A percentile compares a stretch with the other conserved stretches of the same genome.
Evolutionary conservation across 2,113 vertebrate genomes (phyloP).

Genomic region (Lasiurus cinereus): DNA sequence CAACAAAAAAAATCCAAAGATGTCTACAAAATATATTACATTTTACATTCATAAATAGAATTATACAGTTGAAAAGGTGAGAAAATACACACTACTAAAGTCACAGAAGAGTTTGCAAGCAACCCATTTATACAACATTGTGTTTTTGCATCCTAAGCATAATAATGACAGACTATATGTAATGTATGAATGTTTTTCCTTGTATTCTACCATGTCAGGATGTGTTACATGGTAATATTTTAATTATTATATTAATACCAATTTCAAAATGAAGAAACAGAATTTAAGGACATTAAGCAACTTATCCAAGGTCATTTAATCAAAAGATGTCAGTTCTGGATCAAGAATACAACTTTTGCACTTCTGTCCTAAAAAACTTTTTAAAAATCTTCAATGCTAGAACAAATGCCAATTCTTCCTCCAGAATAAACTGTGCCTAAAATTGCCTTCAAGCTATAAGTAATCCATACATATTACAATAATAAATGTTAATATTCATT

Average conservation of each 20-base stretch:
- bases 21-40: neutral
- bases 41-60: neutral
- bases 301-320: neutral
- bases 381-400: neutral
- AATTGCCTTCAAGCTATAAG: conserved; percentile 46
- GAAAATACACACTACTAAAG: neutral
- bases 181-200: neutral
- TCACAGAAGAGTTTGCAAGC: neutral
- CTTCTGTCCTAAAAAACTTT: neutral
- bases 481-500: conserved; percentile 69
- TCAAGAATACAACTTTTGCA: neutral
- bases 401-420: neutral
- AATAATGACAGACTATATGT: neutral
- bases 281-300: neutral
- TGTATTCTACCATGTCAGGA: neutral
- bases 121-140: neutral
- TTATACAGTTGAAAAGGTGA: neutral
- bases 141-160: neutral
- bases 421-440: neutral
- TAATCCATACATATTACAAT: conserved; percentile 64
- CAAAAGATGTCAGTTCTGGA: neutral
- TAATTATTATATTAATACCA: neutral
- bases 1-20: neutral
- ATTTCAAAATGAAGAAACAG: conserved; percentile 32
- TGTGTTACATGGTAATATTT: neutral